Evolutionary conservation across 2,888 invertebrate genomes (phyloP).

Genomic region (Saturnia pavonia): DNA sequence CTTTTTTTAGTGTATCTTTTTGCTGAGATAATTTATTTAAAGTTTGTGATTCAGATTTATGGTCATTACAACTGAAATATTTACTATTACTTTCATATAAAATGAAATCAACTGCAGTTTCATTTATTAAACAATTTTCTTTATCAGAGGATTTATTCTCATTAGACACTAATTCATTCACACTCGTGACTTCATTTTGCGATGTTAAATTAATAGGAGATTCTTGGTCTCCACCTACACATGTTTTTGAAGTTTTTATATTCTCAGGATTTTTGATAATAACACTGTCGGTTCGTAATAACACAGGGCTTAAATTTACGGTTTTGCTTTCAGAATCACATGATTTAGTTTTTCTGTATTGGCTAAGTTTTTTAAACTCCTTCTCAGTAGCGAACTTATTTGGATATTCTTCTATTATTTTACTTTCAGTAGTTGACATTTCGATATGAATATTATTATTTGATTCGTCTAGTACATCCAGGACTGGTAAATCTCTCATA

Average conservation of each 20-base stretch:
- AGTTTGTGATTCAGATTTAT: neutral
- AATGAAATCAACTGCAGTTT: conserved; percentile 65
- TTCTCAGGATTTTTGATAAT: conserved; percentile 77
- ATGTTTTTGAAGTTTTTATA: conserved; percentile 38
- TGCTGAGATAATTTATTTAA: neutral
- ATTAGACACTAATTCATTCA: conserved; percentile 11
- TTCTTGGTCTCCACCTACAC: conserved; percentile 31
- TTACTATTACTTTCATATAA: conserved; percentile 44
- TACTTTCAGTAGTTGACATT: conserved; percentile 26
- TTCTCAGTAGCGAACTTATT: conserved; percentile 46
- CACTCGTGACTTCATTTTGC: conserved; percentile 29
- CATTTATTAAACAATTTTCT: conserved; percentile 28
- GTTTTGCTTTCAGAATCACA: conserved; percentile 36
- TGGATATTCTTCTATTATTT: conserved; percentile 32
- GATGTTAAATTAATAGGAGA: conserved; percentile 50
- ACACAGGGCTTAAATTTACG: conserved; percentile 35
- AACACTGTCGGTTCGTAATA: conserved; percentile 68
- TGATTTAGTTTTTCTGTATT: conserved; percentile 63
- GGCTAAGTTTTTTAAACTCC: conserved; percentile 64
- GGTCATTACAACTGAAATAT: neutral
- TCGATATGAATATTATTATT: conserved; percentile 25
- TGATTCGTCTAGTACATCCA: conserved; percentile 41
- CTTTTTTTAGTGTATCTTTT: neutral
- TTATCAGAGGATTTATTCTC: conserved; percentile 22
- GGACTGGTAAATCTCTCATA: conserved; percentile 44